A percentile compares a stretch with the other conserved stretches of the same genome.
Evolutionary conservation across 2,113 vertebrate genomes (phyloP).

Genomic region (Melozone crissalis): DNA sequence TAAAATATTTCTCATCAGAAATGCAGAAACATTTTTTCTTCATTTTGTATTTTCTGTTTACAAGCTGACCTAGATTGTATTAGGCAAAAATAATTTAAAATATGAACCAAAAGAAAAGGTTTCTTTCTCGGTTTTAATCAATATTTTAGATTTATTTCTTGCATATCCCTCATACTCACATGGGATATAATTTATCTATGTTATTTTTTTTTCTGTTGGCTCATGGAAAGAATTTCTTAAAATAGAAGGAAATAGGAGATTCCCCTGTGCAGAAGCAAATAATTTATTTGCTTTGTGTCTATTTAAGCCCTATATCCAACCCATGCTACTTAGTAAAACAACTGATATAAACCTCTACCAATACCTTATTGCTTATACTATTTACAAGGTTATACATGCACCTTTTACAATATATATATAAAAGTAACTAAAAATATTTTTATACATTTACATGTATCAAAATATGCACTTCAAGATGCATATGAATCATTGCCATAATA

Average conservation of each 20-base stretch:
- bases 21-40: not conserved
- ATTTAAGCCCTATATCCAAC: not conserved
- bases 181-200: not conserved
- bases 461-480: not conserved
- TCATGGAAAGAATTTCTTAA: not conserved
- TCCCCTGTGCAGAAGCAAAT: not conserved
- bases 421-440: not conserved
- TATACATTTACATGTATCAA: not conserved
- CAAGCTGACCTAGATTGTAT: constrained; percentile 10
- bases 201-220: not conserved
- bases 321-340: not conserved
- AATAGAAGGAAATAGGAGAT: not conserved
- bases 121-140: not conserved
- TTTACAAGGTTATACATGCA: not conserved
- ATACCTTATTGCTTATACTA: not conserved
- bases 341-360: not conserved
- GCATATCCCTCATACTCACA: not conserved
- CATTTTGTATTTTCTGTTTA: not conserved
- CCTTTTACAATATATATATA: not conserved
- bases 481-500: not conserved
- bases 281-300: not conserved
- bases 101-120: not conserved
- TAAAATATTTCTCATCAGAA: not conserved
- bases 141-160: not conserved
- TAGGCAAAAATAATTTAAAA: not conserved